Conservation (phyloP, 2,888 invertebrate genomes). For the Alsophila aescularia region DNA sequence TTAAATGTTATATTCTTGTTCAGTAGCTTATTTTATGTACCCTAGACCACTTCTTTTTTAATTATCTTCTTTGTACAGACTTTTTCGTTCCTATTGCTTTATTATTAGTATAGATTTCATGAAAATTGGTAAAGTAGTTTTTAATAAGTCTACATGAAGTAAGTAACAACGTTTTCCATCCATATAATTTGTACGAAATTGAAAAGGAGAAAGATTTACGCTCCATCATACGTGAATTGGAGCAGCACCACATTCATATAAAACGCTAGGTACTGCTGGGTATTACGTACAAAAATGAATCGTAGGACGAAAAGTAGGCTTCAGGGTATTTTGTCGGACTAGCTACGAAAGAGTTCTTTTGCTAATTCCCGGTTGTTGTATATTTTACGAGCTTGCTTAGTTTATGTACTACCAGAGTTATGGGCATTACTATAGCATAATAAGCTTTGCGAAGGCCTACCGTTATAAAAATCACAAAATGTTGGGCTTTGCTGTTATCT, state of each 20-base stretch:
- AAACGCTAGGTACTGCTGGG: not conserved
- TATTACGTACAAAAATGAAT: not conserved
- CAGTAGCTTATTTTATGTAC: no score
- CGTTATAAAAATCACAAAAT: slow-evolving; percentile 1
- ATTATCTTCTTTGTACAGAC: no score
- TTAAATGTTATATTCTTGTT: no score
- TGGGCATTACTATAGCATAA: slow-evolving; percentile 3
- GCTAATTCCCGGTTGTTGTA: not conserved
- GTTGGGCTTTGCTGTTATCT: slow-evolving; percentile 2
- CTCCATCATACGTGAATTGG: no score
- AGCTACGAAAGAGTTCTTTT: not conserved
- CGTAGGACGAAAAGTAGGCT: not conserved
- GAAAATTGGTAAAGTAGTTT: no score
- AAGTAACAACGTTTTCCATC: no score
- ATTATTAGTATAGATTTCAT: no score
- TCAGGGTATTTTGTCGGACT: not conserved
- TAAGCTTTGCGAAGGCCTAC: slow-evolving; percentile 2
- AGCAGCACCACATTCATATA: not conserved
- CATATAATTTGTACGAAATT: no score
- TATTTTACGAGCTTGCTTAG: slow-evolving; percentile 17
- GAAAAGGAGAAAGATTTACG: no score
- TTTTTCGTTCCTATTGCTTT: no score
- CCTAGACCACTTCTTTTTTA: no score
- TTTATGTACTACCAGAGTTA: slow-evolving; percentile 7
- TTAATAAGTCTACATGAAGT: no score